phyloP scores from a whole-genome alignment of 1,140 invertebrate species.

The Drosophila orena region DNA sequence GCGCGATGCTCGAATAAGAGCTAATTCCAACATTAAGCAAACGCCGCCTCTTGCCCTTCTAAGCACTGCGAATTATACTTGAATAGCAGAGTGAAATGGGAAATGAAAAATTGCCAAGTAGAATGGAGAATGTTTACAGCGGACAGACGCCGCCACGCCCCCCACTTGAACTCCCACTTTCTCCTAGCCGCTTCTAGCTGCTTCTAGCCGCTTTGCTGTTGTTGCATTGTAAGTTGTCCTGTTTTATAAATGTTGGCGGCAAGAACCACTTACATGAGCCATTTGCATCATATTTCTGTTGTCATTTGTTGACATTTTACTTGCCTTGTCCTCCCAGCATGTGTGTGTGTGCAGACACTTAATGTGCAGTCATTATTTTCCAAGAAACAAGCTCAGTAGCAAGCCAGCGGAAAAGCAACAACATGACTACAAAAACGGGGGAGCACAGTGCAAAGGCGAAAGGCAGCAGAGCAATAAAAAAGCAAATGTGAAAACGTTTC shows the following conservation, averaged over 20 bases:
- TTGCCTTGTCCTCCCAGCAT: conserved; percentile 58
- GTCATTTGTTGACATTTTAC: conserved; percentile 81
- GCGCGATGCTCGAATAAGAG: conserved; percentile 26
- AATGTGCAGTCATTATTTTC: conserved; percentile 83
- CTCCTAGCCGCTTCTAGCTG: background rate
- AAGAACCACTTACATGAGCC: conserved; percentile 81
- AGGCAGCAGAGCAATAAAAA: conserved; percentile 52
- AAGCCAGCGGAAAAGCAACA: conserved; percentile 46
- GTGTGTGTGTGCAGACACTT: conserved; percentile 52
- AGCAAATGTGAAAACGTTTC: conserved; percentile 44
- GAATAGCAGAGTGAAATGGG: conserved; percentile 42
- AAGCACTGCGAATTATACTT: conserved; percentile 34
- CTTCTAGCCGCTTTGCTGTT: conserved; percentile 27
- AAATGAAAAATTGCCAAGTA: conserved; percentile 66
- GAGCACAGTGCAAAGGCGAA: conserved; percentile 50
- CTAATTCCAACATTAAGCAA: conserved; percentile 56
- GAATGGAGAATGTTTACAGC: conserved; percentile 45
- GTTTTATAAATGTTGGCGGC: conserved; percentile 73
- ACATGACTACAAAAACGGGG: conserved; percentile 32
- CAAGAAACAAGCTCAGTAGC: conserved; percentile 71
- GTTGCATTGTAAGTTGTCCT: conserved; percentile 68
- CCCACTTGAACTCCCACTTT: conserved; percentile 24
- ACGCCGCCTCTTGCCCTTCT: conserved; percentile 22
- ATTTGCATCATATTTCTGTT: conserved; percentile 84
- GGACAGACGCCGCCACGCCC: conserved; percentile 6